These are phyloP conservation scores for Dicentrarchus labrax DNA, from an alignment of 2,113 vertebrate species.

Conservation along the genomic window DNA sequence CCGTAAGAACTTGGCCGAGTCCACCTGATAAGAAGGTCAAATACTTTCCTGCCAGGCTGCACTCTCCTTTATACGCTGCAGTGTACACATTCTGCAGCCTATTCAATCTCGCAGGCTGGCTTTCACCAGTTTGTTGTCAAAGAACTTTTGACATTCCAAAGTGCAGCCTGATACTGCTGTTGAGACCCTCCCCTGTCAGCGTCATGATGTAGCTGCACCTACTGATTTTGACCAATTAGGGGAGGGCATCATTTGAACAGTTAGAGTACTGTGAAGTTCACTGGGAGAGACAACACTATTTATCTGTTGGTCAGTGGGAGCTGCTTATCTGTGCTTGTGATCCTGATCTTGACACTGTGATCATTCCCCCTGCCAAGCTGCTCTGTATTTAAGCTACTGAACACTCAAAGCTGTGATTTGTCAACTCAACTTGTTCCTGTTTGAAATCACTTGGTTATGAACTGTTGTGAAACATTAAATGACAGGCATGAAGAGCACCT, in stretches of 20 bases:
- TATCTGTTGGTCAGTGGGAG: conserved; percentile 3
- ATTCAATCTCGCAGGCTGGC: conserved; percentile 24
- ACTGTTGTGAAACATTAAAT: background rate
- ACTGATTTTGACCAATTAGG: conserved; percentile 41
- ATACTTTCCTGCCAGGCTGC: background rate
- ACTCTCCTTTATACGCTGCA: conserved; percentile 11
- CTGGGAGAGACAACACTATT: background rate
- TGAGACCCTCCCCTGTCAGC: background rate
- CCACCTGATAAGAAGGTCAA: conserved; percentile 21
- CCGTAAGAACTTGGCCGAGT: background rate
- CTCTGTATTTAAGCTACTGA: background rate
- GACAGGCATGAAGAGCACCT: background rate
- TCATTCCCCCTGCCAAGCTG: background rate
- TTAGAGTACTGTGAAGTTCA: background rate
- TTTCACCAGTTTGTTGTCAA: conserved; percentile 19
- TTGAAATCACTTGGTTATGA: background rate
- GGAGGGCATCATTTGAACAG: conserved; percentile 18
- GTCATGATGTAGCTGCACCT: conserved; percentile 23
- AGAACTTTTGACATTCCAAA: conserved; percentile 68
- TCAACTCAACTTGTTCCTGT: background rate
- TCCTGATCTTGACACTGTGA: background rate
- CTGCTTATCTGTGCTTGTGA: conserved; percentile 21
- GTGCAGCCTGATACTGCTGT: conserved; percentile 55
- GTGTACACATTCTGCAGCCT: conserved; percentile 14
- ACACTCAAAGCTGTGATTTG: background rate